These are phyloP conservation scores for Vollenhovia emeryi DNA, from an alignment of 1,140 invertebrate species.

Conservation along the genomic window DNA sequence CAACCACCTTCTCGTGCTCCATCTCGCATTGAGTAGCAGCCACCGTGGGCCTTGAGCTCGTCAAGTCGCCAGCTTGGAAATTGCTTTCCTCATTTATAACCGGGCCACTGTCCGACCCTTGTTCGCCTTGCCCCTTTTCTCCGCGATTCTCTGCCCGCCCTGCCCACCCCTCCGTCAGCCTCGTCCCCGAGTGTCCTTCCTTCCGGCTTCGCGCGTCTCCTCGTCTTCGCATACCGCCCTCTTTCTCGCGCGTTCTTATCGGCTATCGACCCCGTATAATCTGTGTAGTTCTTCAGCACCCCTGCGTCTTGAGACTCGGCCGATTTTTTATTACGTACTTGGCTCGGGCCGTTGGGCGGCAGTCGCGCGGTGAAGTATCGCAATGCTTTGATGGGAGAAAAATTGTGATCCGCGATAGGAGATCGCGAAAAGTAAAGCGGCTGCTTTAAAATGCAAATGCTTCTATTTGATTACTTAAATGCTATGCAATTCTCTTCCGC, in stretches of 20 bases:
- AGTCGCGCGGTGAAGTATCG: constrained; percentile 48
- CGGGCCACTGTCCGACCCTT: constrained; percentile 72
- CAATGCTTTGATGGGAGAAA: constrained; percentile 16
- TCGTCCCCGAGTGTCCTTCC: constrained; percentile 22
- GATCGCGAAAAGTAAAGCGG: not conserved
- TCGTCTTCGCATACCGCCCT: constrained; percentile 24
- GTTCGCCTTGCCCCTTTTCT: constrained; percentile 64
- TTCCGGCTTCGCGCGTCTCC: constrained; percentile 30
- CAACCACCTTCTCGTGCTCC: constrained; percentile 59
- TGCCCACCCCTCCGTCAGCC: not conserved
- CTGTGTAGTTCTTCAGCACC: constrained; percentile 55
- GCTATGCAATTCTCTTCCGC: not conserved
- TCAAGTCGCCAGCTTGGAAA: constrained; percentile 80
- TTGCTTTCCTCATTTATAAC: constrained; percentile 80
- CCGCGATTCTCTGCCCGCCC: constrained; percentile 52
- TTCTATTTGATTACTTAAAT: not conserved
- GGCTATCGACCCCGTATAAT: constrained; percentile 71
- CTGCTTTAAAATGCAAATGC: not conserved
- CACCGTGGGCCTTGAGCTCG: constrained; percentile 70
- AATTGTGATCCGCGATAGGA: constrained; percentile 31
- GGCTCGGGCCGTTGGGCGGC: constrained; percentile 26
- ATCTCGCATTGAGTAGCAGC: constrained; percentile 67
- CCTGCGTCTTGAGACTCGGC: constrained; percentile 58
- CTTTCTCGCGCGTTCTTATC: constrained; percentile 34
- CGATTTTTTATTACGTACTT: constrained; percentile 69